A percentile compares a stretch with the other conserved stretches of the same genome.
These are phyloP conservation scores for Micoletzkya japonica DNA, from an alignment of 2,888 invertebrate genomes.

Conservation along the genomic window DNA sequence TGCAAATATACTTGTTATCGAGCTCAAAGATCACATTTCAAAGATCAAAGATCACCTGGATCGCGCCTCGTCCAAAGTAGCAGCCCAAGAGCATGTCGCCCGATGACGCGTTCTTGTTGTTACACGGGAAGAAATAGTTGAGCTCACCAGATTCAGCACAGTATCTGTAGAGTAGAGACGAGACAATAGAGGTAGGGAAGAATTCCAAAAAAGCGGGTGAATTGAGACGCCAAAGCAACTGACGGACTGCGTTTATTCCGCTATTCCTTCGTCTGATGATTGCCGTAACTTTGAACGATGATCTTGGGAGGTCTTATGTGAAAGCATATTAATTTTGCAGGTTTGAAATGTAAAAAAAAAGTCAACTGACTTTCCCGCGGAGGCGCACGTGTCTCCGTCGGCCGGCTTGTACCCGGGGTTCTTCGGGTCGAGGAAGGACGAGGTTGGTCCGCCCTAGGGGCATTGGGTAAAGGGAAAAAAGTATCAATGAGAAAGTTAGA, in stretches of 20 bases:
- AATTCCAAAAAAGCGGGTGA: no score
- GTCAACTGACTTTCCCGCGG: constrained; percentile 35
- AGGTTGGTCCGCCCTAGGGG: constrained; percentile 17
- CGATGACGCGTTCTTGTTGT: background rate
- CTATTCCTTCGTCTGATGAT: background rate
- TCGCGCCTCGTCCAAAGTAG: constrained; percentile 57
- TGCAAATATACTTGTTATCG: constrained; percentile 13
- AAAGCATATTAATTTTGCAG: background rate
- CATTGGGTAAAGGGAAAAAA: background rate
- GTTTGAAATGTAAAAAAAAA: background rate
- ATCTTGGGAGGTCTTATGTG: background rate
- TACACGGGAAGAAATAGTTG: constrained; percentile 51
- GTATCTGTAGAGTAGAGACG: constrained; percentile 30
- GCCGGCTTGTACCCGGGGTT: constrained; percentile 47
- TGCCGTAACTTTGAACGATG: background rate
- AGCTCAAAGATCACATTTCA: constrained; percentile 26
- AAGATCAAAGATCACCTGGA: constrained; percentile 38
- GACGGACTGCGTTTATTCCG: no score
- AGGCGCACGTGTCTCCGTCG: constrained; percentile 46
- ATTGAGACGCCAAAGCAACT: no score
- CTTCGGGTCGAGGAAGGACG: constrained; percentile 27
- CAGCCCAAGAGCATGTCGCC: constrained; percentile 38
- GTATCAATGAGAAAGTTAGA: no score
- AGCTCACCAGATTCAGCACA: constrained; percentile 44
- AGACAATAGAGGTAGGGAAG: background rate